phyloP scores from a whole-genome alignment of 2,113 vertebrate genomes.

The Upupa epops region DNA sequence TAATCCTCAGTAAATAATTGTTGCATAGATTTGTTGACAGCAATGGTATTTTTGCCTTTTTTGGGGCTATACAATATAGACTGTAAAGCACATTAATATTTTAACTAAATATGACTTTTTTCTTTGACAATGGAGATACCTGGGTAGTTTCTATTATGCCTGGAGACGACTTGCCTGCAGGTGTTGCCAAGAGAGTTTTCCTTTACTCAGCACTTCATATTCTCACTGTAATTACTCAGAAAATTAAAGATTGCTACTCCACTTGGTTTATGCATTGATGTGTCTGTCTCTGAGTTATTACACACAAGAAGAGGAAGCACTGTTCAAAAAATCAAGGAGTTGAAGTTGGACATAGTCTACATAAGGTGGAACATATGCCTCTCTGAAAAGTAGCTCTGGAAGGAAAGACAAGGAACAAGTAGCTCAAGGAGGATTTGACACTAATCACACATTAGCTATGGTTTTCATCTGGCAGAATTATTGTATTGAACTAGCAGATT shows the following conservation, averaged over 20 bases:
- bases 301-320: neutral
- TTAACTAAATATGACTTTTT: neutral
- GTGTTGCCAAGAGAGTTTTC: neutral
- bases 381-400: too few relatives aligned
- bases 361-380: too few relatives aligned
- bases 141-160: neutral
- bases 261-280: neutral
- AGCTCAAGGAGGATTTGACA: neutral
- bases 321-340: neutral
- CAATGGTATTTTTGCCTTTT: neutral
- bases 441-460: conserved; percentile 7
- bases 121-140: neutral
- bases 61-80: neutral
- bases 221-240: neutral
- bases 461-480: neutral
- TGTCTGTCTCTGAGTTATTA: neutral
- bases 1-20: neutral
- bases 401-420: neutral
- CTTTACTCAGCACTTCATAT: neutral
- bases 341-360: neutral
- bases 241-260: neutral
- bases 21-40: neutral
- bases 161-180: neutral
- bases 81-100: neutral
- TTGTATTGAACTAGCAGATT: neutral